Conservation (phyloP, 2,113 vertebrate genomes). For the Crotophaga sulcirostris region DNA sequence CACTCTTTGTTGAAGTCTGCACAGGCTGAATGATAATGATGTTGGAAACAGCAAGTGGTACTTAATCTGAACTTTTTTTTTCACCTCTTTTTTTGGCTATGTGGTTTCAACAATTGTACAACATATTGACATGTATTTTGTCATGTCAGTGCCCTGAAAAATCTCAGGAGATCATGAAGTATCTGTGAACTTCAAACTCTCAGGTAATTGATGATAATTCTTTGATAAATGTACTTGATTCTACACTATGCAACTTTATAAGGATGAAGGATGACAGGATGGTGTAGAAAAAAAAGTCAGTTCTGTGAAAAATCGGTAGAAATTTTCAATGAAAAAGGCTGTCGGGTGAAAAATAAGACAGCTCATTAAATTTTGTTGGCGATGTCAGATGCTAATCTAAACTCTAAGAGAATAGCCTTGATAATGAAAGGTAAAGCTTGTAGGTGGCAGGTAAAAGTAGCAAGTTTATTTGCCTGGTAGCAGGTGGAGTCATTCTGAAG, state of each 20-base stretch:
- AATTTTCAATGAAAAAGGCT: background rate
- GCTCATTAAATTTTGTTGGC: background rate
- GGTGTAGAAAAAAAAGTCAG: background rate
- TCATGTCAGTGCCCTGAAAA: background rate
- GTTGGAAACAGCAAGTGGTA: background rate
- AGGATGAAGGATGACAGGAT: background rate
- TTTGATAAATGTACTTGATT: background rate
- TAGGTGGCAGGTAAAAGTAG: background rate
- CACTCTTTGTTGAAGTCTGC: background rate
- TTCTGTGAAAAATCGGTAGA: background rate
- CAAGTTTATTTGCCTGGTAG: background rate
- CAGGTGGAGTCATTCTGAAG: background rate
- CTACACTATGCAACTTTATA: background rate
- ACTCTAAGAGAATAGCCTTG: background rate
- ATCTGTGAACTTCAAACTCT: background rate
- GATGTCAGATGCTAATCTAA: background rate
- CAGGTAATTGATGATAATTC: constrained; percentile 28
- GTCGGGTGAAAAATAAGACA: background rate
- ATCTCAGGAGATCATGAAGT: background rate
- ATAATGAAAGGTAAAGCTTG: background rate
- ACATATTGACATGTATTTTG: background rate
- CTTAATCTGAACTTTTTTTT: background rate
- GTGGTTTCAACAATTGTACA: background rate
- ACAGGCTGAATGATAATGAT: background rate
- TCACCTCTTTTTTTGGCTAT: background rate